Conservation (phyloP, 2,888 invertebrate genomes). For the Cataglyphis cursor region DNA sequence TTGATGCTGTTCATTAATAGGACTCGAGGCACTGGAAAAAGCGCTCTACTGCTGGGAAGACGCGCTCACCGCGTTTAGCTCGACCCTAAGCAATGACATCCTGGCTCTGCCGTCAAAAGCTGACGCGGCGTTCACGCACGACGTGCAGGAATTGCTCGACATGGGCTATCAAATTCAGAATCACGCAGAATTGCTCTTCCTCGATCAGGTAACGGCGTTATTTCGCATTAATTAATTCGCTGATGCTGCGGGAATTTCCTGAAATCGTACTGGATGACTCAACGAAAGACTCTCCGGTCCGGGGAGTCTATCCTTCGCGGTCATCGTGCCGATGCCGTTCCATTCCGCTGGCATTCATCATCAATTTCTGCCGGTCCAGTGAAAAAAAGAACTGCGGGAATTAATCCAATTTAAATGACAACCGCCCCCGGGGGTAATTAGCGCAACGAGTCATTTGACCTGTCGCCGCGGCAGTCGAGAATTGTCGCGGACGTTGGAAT, state of each 20-base stretch:
- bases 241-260: background rate
- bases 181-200: constrained; percentile 94
- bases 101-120: constrained; percentile 93
- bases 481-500: constrained; percentile 60
- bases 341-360: constrained; percentile 64
- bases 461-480: constrained; percentile 62
- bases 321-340: constrained; percentile 55
- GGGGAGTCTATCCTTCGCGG: background rate
- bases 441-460: constrained; percentile 79
- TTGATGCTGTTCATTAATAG: constrained; percentile 85
- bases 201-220: constrained; percentile 89
- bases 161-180: constrained; percentile 95
- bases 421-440: constrained; percentile 74
- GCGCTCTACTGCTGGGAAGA: constrained; percentile 98
- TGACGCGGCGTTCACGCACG: constrained; percentile 93
- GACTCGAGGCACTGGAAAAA: constrained; percentile 97
- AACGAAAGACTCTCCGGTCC: constrained; percentile 1
- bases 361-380: constrained; percentile 63
- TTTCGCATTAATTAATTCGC: background rate
- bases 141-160: constrained; percentile 91
- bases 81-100: constrained; percentile 88
- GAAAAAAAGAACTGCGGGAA: constrained; percentile 65
- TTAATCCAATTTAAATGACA: constrained; percentile 79
- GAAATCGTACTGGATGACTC: background rate
- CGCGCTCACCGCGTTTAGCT: constrained; percentile 93